Evolutionary conservation across 2,797 vertebrate species (phyloP).

Genomic region (Benthosema pterotum): DNA sequence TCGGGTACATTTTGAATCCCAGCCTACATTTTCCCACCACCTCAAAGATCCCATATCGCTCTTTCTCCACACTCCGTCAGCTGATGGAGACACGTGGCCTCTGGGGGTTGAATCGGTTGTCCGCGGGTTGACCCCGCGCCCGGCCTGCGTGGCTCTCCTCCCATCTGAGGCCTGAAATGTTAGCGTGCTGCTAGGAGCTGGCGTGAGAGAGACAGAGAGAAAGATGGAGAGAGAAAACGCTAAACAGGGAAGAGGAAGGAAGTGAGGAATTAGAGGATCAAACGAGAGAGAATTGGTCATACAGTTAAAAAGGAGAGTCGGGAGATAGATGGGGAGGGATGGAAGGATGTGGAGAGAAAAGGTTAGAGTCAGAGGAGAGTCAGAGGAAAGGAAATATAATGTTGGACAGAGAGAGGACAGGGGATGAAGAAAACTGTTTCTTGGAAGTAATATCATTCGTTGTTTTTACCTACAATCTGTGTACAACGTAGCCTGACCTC

Average conservation of each 20-base stretch:
- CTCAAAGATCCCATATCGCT: neutral
- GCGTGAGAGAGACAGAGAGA: conserved; percentile 27
- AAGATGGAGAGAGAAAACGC: conserved; percentile 10
- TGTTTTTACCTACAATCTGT: no score
- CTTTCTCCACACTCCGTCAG: conserved; percentile 36
- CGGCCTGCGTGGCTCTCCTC: conserved; percentile 34
- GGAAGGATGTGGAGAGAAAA: no score
- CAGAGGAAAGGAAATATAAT: neutral
- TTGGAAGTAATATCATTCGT: no score
- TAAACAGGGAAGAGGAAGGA: conserved; percentile 12
- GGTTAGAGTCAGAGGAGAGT: neutral
- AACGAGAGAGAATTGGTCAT: conserved; percentile 5
- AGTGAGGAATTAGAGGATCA: neutral
- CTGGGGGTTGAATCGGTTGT: conserved; percentile 28
- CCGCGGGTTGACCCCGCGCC: conserved; percentile 32
- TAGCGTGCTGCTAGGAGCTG: conserved; percentile 52
- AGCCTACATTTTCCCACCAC: no score
- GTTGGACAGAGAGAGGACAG: no score
- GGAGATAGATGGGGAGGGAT: no score
- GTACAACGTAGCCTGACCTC: no score
- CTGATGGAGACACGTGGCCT: conserved; percentile 36
- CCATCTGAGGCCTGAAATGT: conserved; percentile 54
- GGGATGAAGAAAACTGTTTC: no score
- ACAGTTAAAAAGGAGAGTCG: no score
- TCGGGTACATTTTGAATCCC: no score